Conservation (phyloP, 1,140 invertebrate species). For the Episyrphus balteatus region DNA sequence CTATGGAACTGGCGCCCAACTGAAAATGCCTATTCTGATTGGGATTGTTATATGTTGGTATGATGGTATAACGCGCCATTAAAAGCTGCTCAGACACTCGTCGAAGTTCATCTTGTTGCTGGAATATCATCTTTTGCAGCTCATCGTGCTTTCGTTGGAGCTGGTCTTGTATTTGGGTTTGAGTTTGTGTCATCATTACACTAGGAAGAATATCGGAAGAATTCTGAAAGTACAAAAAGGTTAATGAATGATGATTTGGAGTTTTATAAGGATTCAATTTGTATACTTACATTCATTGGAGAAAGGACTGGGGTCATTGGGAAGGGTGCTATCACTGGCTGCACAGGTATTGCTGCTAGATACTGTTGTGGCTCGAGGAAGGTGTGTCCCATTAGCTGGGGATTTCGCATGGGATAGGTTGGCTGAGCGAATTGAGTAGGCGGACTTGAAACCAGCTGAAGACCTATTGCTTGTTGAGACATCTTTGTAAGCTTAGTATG, state of each 20-base stretch:
- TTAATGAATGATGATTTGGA: not conserved
- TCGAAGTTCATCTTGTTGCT: conserved; percentile 75
- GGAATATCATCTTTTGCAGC: conserved; percentile 69
- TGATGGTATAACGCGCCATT: conserved; percentile 61
- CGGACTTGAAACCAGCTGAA: conserved; percentile 16
- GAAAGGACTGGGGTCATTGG: conserved; percentile 34
- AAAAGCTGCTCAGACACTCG: conserved; percentile 73
- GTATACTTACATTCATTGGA: conserved; percentile 19
- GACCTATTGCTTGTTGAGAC: conserved; percentile 17
- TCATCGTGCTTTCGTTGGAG: conserved; percentile 74
- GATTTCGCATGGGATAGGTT: conserved; percentile 19
- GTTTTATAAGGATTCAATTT: not conserved
- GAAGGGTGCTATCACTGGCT: conserved; percentile 41
- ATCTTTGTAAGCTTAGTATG: conserved; percentile 11
- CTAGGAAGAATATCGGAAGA: conserved; percentile 21
- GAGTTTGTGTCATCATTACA: conserved; percentile 45
- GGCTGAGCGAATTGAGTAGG: conserved; percentile 23
- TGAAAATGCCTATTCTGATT: conserved; percentile 15
- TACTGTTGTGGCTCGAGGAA: conserved; percentile 51
- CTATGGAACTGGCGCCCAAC: conserved; percentile 10
- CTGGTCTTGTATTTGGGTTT: conserved; percentile 59
- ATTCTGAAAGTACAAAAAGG: conserved; percentile 4
- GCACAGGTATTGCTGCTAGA: conserved; percentile 49
- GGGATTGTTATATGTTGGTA: conserved; percentile 1
- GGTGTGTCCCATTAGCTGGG: conserved; percentile 30